These are phyloP conservation scores for Poeciliopsis retropinna DNA, from an alignment of 2,113 vertebrate species.

Conservation along the genomic window DNA sequence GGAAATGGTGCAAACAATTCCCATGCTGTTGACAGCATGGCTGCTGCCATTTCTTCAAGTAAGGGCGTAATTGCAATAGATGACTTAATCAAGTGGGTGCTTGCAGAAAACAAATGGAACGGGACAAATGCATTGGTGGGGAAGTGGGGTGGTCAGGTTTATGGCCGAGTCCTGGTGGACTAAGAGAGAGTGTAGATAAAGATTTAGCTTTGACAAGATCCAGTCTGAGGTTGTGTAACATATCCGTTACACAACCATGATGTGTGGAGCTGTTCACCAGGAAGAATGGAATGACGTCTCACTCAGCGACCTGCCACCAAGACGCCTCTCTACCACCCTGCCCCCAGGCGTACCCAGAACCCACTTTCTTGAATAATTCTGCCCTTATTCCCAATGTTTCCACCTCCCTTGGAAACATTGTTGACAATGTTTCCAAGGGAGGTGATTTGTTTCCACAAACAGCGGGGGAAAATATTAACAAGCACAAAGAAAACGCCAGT, in stretches of 20 bases:
- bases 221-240: conserved; percentile 34
- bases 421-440: conserved; percentile 74
- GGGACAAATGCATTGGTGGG: conserved; percentile 6
- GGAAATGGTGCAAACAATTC: neutral
- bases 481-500: conserved; percentile 58
- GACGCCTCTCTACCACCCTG: conserved; percentile 59
- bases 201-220: conserved; percentile 38
- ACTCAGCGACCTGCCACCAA: conserved; percentile 67
- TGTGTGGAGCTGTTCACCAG: conserved; percentile 59
- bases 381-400: too few species aligned
- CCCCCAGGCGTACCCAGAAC: conserved; percentile 63
- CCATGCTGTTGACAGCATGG: neutral
- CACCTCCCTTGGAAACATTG: too few species aligned
- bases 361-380: conserved; percentile 71
- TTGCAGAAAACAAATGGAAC: conserved; percentile 12
- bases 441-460: conserved; percentile 75
- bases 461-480: conserved; percentile 64
- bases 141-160: neutral
- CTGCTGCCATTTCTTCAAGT: conserved; percentile 21
- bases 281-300: conserved; percentile 66
- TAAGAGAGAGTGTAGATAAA: neutral
- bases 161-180: conserved; percentile 35
- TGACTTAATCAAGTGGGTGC: neutral
- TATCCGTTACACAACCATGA: conserved; percentile 47
- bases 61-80: conserved; percentile 22